Evolutionary conservation across 1,140 invertebrate species (phyloP).

Genomic region (Brachionus manjavacas): DNA sequence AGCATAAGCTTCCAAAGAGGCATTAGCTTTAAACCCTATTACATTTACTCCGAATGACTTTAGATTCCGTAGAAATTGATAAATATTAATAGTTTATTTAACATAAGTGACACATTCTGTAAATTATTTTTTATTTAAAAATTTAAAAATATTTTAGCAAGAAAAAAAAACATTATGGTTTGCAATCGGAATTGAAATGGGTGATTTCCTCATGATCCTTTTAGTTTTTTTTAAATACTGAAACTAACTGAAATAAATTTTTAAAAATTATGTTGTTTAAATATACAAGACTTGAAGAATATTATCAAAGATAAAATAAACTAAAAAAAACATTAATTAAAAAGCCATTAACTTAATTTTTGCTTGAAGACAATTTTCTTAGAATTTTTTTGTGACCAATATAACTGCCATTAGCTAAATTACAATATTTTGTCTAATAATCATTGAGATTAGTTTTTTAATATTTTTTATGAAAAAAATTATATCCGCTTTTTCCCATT

Average conservation of each 20-base stretch:
- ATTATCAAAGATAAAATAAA: background rate
- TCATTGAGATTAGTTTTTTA: background rate
- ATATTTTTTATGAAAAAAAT: background rate
- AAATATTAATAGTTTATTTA: background rate
- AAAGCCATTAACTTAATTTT: conserved; percentile 39
- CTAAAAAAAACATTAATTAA: background rate
- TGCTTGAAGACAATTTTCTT: background rate
- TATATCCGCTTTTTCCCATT: conserved; percentile 2
- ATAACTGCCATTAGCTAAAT: conserved; percentile 4
- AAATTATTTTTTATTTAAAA: no score
- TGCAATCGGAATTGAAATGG: no score
- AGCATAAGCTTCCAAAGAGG: background rate
- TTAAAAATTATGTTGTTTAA: no score
- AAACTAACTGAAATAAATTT: no score
- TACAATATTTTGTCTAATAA: background rate
- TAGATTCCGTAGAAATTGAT: background rate
- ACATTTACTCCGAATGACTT: background rate
- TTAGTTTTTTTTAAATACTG: no score
- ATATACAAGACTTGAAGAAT: no score
- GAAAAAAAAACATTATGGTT: no score
- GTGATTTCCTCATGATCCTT: no score
- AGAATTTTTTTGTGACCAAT: background rate
- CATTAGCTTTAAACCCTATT: background rate
- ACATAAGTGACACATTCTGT: no score
- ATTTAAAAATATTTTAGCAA: no score